Conservation (phyloP, 2,888 invertebrate species). For the Physocephala rufipes region DNA sequence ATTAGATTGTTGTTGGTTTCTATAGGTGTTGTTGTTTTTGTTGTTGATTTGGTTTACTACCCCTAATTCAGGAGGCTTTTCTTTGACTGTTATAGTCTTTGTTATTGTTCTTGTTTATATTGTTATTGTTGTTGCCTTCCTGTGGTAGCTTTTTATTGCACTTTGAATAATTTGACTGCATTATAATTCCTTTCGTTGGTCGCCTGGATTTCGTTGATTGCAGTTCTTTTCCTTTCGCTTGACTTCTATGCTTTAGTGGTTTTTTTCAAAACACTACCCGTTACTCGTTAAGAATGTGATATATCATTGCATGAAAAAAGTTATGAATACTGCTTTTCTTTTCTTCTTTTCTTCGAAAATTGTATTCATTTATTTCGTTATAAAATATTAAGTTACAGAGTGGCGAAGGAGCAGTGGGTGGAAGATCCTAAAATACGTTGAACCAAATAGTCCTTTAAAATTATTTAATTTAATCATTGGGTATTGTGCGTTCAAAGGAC, state of each 20-base stretch:
- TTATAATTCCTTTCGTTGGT: not conserved
- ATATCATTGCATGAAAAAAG: slow-evolving; percentile 22
- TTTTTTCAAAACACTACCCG: not conserved
- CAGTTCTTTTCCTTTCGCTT: not conserved
- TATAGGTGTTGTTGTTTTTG: not conserved
- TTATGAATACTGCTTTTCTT: slow-evolving; percentile 14
- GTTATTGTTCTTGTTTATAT: not conserved
- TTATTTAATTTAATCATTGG: too few species aligned
- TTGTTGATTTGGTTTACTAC: too few species aligned
- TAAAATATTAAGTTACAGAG: too few species aligned
- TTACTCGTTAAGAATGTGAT: slow-evolving; percentile 9
- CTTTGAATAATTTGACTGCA: not conserved
- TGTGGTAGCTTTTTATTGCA: slow-evolving; percentile 6
- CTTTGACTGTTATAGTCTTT: not conserved
- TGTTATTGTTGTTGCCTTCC: not conserved
- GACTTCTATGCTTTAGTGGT: not conserved
- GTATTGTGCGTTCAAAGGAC: too few species aligned
- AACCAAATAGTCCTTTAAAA: too few species aligned
- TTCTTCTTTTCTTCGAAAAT: not conserved
- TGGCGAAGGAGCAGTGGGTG: too few species aligned
- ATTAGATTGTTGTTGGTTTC: slow-evolving; percentile 13
- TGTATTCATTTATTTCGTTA: slow-evolving; percentile 8
- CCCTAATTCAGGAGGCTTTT: too few species aligned
- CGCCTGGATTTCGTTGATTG: not conserved
- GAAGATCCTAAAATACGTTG: too few species aligned